Base-by-base conservation (phyloP, 30 jellyfish, hydroid and myxozoan species). In the Hydractinia echinata region DNA sequence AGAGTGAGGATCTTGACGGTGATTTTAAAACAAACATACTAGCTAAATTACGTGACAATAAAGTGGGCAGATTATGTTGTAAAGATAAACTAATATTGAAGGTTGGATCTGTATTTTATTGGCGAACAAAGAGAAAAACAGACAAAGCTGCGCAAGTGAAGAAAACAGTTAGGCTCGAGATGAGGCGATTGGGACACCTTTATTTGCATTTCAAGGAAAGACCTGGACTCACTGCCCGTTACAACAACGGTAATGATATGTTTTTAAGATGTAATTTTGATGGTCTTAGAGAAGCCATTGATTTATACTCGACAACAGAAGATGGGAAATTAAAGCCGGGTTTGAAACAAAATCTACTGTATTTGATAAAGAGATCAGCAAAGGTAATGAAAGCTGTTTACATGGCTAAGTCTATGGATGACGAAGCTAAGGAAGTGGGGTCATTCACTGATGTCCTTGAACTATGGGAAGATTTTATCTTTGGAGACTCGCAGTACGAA, bases 401-500 rank as follows among this genome's bases (percentile, higher is more conserved):
- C 54, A 48, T 74, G 83, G 61, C 83, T 44, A 53, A 74, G 54
- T 11, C 51, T 8, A 54, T 48, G 54, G 83, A 74, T 74, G 54
- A 74, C 20, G 51, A 49, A 49, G 7, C 67, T 44, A 55, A 58
- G 51, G 83, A 74, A 74, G 20, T 74, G 51, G 83, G 4, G 51
- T 48, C 51, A 74, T 74, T 4, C 54, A 58, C 54, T 30, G 54
- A 67, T 48, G 54, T 74, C 14, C 83, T 74, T 52, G 83, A 74
- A 15, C 51, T 74, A 67, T 48, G 83, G 83, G 83, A 74, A 74
- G 83, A 74, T 50, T 74, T 48, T 13, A 74, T 74, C 21, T 74
- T 74, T 49, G 83, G n/a, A 11, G 83, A 74, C 48, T 66, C 83
- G 3, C 51, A 19, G 13, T 74, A 74, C 4, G 69, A 74, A 74